Conservation (phyloP, 2,797 vertebrate genomes). For the Danio tinwini region DNA sequence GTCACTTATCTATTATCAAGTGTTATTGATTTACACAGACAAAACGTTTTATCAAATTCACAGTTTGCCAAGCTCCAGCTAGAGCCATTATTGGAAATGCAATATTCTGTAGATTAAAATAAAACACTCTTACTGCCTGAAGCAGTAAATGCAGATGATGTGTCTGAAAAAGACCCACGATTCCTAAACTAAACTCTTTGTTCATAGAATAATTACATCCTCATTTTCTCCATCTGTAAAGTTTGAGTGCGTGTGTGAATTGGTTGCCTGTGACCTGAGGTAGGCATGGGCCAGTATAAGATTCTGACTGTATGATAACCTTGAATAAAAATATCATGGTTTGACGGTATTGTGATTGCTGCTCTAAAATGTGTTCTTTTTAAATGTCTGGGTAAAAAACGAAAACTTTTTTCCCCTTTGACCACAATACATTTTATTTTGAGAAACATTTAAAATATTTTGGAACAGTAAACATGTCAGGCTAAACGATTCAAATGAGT, state of each 20-base stretch:
- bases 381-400: too few species aligned
- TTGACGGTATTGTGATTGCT: too few species aligned
- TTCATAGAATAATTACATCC: slow-evolving; percentile 3
- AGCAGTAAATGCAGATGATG: slow-evolving; percentile 10
- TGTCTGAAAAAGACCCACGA: slow-evolving; percentile 4
- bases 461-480: too few species aligned
- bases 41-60: slow-evolving; percentile 63
- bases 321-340: too few species aligned
- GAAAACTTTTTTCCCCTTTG: too few species aligned
- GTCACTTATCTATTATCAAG: slow-evolving; percentile 65
- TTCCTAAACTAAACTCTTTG: slow-evolving; percentile 23
- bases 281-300: too few species aligned
- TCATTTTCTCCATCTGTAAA: not conserved
- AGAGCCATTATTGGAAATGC: slow-evolving; percentile 61
- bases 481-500: too few species aligned
- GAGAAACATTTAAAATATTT: too few species aligned
- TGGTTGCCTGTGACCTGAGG: not conserved
- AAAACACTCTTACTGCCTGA: slow-evolving; percentile 28
- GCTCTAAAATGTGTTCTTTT: too few species aligned
- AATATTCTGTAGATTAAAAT: slow-evolving; percentile 61
- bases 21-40: slow-evolving; percentile 69
- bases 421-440: too few species aligned
- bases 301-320: too few species aligned
- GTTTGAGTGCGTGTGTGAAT: not conserved
- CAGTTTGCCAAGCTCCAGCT: slow-evolving; percentile 50